Evolutionary conservation across 1,140 invertebrate genomes (phyloP), one percentile per base, ranked within the genome.

Genomic region (Portunus trituberculatus): DNA sequence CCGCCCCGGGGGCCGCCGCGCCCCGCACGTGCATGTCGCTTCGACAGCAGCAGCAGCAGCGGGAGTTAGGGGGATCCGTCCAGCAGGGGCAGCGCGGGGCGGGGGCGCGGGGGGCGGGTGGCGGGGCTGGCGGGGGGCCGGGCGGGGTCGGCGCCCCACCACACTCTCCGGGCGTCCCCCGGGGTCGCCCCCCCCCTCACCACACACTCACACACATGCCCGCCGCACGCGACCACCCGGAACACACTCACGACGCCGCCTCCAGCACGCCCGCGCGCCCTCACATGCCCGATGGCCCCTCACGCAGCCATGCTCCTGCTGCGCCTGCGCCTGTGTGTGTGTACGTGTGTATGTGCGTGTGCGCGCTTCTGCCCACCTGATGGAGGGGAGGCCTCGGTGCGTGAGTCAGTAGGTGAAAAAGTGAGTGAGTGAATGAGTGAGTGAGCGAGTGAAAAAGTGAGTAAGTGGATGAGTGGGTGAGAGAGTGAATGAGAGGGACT

Each of bases 11-110:
- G 28, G 84, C 29, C 45, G 91, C 94, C 46, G 83, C 87, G 59
- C 89, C 94, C 94, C 94, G 86, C 31, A 91, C 59, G 94, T 95
- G 94, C 94, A 95, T 95, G 46, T 46, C 29, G 83, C 28, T 29
- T 20, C n/a, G 29, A 14, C 39, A 31, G 91, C 91, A 76, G 39
- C 82, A 92, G 76, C 92, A 45, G 92, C 92, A 92, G 91, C 48
- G 91, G 52, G 91, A 7, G 76, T 28, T 7, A 31, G 92, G 92
- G 92, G 76, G 52, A 48, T 25, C 29, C 25, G 7, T 31, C 45
- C 29, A 48, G 59, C 25, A 87, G 93, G 32, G 45, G n/a, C 29
- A 67, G 32, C 7, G 48, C 89, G 39, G 48, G 31, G 67, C 32
- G 20, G 90, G 20, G 4, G n/a, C 14, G 28, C 10, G 29, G 29